Evolutionary conservation across 1,140 invertebrate species (phyloP), one percentile per base, ranked within the genome.

Genomic region (Hyles vespertilio): DNA sequence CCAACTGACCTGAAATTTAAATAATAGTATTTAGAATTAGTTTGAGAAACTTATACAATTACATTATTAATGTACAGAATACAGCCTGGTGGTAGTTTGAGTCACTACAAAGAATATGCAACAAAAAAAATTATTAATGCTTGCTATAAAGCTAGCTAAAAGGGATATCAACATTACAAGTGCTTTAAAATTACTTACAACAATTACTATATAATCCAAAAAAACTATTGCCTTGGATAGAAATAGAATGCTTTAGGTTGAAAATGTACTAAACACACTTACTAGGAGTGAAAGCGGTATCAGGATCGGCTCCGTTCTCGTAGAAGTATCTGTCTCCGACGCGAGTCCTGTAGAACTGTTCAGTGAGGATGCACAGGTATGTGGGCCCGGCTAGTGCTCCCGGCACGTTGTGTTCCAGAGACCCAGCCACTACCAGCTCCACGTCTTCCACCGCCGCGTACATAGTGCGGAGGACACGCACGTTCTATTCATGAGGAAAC

Each of bases 301-400:
- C 83, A 1, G 90, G 84, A 58, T 92, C 90, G 59, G 93, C 91
- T 3, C 92, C 91, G 67, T 93, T 93, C 84, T 97, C 96, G 72
- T 93, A 98, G 92, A 95, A 98, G 81, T 90, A 95, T 59, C 96
- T 89, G 82, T 98, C 96, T 5, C 95, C 96, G 6, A 94, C 93
- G 74, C 96, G 92, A 0, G 95, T 94, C 59, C 94, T 90, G 70
- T 94, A 95, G 82, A 99, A 98, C 84, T 98, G 97, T 74, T 95
- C 95, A 0, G 93, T 94, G 2, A 99, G 88, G 55, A 99, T 95
- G 70, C 97, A 98, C 2, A 96, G 91, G 89, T 98, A 98, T 0
- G 97, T 98, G 3, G 97, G 97, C 0, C 98, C 98, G 3, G 94
- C 90, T 8, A 97, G 86, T 0, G 96, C 94, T 2, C 94, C 95